phyloP scores from a whole-genome alignment of 1,140 invertebrate species.

The Reticulitermes speratus region DNA sequence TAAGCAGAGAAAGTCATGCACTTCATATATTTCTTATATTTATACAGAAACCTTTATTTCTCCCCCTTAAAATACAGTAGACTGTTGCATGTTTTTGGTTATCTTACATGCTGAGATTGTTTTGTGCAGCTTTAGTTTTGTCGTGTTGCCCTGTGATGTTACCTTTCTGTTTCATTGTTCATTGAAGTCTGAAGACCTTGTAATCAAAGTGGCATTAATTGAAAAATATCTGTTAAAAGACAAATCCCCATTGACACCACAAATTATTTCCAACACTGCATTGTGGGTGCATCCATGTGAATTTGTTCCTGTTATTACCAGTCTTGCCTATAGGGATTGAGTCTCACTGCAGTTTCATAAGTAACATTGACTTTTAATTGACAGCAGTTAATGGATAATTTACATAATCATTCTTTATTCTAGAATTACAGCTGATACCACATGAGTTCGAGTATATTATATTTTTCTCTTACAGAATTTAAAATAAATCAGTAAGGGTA shows the following conservation, averaged over 20 bases:
- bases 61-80: background rate
- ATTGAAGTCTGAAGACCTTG: background rate
- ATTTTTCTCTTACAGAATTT: background rate
- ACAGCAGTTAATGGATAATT: background rate
- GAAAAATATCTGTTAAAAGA: background rate
- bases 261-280: conserved; percentile 3
- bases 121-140: background rate
- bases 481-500: background rate
- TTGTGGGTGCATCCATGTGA: background rate
- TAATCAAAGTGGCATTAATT: background rate
- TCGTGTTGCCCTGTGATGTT: background rate
- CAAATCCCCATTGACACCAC: background rate
- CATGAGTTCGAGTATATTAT: background rate
- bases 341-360: background rate
- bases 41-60: background rate
- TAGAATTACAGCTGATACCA: background rate
- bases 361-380: background rate
- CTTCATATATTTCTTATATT: no score
- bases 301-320: background rate
- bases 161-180: background rate
- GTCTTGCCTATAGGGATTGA: background rate
- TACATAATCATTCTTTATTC: background rate
- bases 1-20: no score
- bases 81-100: background rate
- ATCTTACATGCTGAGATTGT: background rate